Percentiles rank a stretch among this genome's conserved stretches.
Evolutionary conservation across 2,888 invertebrate genomes (phyloP).

Genomic region (Unio delphinus): DNA sequence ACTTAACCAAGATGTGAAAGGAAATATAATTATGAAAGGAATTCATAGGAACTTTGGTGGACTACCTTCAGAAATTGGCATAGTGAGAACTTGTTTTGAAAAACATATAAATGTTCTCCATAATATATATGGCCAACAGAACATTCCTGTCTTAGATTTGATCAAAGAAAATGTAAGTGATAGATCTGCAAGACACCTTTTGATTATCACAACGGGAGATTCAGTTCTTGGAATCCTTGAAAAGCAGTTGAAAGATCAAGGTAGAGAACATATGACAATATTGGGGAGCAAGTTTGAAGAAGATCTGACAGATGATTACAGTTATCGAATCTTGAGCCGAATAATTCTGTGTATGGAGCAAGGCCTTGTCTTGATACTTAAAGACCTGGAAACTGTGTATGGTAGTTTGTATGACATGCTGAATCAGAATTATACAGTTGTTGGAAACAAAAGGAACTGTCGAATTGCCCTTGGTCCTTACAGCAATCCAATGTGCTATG

Average conservation of each 20-base stretch:
- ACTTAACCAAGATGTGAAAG: constrained; percentile 9
- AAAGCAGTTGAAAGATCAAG: constrained; percentile 21
- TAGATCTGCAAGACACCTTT: constrained; percentile 37
- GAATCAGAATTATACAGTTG: constrained; percentile 51
- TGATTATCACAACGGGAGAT: constrained; percentile 46
- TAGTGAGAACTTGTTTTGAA: constrained; percentile 6
- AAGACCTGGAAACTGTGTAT: constrained; percentile 50
- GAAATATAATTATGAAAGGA: constrained; percentile 28
- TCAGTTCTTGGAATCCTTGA: constrained; percentile 39
- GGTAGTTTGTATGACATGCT: constrained; percentile 56
- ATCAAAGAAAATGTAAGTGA: constrained; percentile 43
- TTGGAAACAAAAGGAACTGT: constrained; percentile 47
- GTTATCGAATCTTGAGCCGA: constrained; percentile 47
- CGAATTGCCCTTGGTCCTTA: constrained; percentile 49
- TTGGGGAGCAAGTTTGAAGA: constrained; percentile 58
- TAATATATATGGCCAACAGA: not conserved
- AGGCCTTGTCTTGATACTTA: constrained; percentile 45
- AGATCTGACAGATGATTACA: constrained; percentile 50
- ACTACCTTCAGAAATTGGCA: constrained; percentile 21
- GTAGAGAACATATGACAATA: constrained; percentile 35
- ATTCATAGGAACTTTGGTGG: constrained; percentile 52
- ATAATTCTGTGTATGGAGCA: constrained; percentile 57
- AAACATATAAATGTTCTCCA: not conserved
- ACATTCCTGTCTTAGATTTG: constrained; percentile 24
- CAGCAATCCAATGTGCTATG: constrained; percentile 52